Evolutionary conservation across 2,113 vertebrate species (phyloP).

Genomic region (Rhombomys opimus): DNA sequence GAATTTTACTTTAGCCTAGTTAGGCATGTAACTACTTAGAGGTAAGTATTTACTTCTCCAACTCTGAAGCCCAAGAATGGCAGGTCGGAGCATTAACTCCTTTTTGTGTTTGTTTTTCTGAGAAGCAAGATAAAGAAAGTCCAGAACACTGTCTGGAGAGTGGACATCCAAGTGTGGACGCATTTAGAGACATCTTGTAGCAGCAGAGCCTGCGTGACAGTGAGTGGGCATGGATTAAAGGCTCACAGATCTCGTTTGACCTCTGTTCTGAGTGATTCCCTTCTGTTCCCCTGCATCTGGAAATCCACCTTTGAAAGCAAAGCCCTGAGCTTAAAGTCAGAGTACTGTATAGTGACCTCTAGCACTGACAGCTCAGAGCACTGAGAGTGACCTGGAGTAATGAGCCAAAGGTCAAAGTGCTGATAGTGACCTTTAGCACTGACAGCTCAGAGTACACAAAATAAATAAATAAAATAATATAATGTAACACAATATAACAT

Average conservation of each 20-base stretch:
- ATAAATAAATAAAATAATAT: background rate
- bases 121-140: constrained; percentile 41
- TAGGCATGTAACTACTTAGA: background rate
- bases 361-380: background rate
- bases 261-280: background rate
- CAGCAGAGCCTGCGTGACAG: constrained; percentile 2
- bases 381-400: background rate
- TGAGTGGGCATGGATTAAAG: background rate
- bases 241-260: background rate
- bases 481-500: background rate
- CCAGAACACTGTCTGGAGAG: background rate
- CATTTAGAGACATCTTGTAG: background rate
- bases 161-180: background rate
- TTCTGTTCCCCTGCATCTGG: background rate
- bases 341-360: background rate
- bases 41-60: background rate
- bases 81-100: background rate
- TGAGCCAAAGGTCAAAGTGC: background rate
- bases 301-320: background rate
- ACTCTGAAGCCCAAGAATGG: background rate
- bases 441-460: background rate
- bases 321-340: background rate
- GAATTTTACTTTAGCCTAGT: background rate
- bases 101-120: constrained; percentile 1
- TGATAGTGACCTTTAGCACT: background rate